Percentiles rank a stretch among this genome's conserved stretches.
phyloP scores from a whole-genome alignment of 2,797 vertebrate species.

The Tachyglossus aculeatus region DNA sequence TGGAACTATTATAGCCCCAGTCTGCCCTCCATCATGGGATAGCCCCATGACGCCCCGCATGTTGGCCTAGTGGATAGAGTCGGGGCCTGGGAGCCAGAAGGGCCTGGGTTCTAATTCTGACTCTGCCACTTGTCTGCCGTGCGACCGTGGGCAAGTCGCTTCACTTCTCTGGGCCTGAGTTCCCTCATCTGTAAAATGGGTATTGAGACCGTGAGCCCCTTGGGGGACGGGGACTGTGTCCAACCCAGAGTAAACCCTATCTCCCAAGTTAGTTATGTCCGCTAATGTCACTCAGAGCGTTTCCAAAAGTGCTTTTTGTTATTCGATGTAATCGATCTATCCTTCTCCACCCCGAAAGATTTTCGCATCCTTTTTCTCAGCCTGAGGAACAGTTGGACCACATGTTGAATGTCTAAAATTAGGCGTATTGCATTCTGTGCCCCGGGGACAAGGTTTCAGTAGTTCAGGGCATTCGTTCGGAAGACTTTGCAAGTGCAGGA shows the following conservation, averaged over 20 bases:
- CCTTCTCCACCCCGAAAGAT: conserved; percentile 49
- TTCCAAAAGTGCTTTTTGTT: too few species aligned
- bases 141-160: neutral
- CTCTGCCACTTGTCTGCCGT: conserved; percentile 1
- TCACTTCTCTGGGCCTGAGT: conserved; percentile 2
- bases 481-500: conserved; percentile 45
- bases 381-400: conserved; percentile 58
- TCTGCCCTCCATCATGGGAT: too few species aligned
- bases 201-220: too few species aligned
- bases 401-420: conserved; percentile 74
- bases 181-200: conserved; percentile 5
- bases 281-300: too few species aligned
- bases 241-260: too few species aligned
- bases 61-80: neutral
- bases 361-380: conserved; percentile 59
- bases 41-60: too few species aligned
- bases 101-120: conserved; percentile 4
- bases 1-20: too few species aligned
- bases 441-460: conserved; percentile 56
- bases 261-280: too few species aligned
- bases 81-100: neutral
- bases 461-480: conserved; percentile 50
- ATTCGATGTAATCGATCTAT: neutral
- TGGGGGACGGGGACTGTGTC: too few species aligned
- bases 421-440: conserved; percentile 69